A percentile compares a stretch with the other conserved stretches of the same genome.
Evolutionary conservation across 2,113 vertebrate genomes (phyloP).

Genomic region (Amblyopsis rosae): DNA sequence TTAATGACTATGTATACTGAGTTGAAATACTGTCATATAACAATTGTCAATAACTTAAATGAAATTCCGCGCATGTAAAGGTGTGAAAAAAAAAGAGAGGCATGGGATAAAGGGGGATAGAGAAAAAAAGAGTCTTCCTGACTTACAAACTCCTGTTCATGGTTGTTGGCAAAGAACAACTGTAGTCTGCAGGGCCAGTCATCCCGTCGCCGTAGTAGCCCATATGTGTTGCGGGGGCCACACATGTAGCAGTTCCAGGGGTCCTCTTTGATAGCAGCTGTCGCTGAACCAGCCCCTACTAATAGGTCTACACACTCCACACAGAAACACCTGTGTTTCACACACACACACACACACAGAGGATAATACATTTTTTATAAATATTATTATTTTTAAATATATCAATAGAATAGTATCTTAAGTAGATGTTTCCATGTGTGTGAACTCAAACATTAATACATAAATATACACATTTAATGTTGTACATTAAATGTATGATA

Average conservation of each 20-base stretch:
- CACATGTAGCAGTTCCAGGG: slow-evolving; percentile 99
- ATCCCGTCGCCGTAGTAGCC: slow-evolving; percentile 88
- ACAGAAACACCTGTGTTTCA: slow-evolving; percentile 88
- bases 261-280: slow-evolving; percentile 92
- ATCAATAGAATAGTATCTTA: no score
- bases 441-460: not conserved
- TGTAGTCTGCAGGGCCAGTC: slow-evolving; percentile 95
- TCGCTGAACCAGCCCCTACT: slow-evolving; percentile 89
- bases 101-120: not conserved
- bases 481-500: not conserved
- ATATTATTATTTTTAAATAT: no score
- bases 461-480: not conserved
- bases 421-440: no score
- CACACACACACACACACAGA: slow-evolving; percentile 6
- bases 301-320: slow-evolving; percentile 97
- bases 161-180: slow-evolving; percentile 99
- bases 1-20: no score
- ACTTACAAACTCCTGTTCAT: slow-evolving; percentile 98
- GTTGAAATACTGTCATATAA: no score
- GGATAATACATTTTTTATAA: not conserved
- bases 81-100: not conserved
- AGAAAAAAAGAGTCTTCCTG: not conserved
- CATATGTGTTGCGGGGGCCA: slow-evolving; percentile 82
- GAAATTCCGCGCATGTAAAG: no score
- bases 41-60: no score